Evolutionary conservation across 2,797 vertebrate species (phyloP), one percentile per base, ranked within the genome.

Genomic region (Pipistrellus pygmaeus): DNA sequence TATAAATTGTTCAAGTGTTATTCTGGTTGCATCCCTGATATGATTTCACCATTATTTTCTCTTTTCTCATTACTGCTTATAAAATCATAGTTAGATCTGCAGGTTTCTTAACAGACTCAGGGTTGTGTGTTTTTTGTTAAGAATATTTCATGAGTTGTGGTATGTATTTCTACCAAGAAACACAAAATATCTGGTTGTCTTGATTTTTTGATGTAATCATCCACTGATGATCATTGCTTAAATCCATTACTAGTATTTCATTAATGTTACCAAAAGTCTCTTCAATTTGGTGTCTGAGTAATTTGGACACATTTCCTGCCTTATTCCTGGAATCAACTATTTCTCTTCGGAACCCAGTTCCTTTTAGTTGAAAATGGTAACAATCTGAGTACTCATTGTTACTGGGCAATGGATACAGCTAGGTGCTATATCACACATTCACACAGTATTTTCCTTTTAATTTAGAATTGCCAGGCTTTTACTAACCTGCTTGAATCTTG

Each of bases 231-330:
- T 51, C 51, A 73, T 57, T 35, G 35, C 17, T 5, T 48, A 55
- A 27, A 77, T 75, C 44, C 60, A 30, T 81, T 88, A 23, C 53
- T 55, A 55, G 21, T 21, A 68, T 83, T 94, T 75, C 10, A 57
- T 71, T 71, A 71, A 41, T 57, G 12, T 73, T 71, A 25, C 10
- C 48, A 69, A 95, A 71, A 87, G 25, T 11, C 30, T 73, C n/a
- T 77, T 83, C 27, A 20, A 30, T 75, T 87, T 94, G 23, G 14
- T 93, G 76, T 76, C 17, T 84, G 51, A 20, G 48, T 21, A 90
- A 66, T 88, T 85, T 91, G 83, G 27, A 57, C 18, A 23, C 5
- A 73, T 90, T 55, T 75, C 25, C 32, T 80, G 20, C 46, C 21
- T 60, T 91, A 68, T 30, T 13, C 18, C 6, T 81, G 21, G 7